These are phyloP conservation scores for Mus caroli DNA, from an alignment of 2,797 vertebrate species.

Conservation along the genomic window DNA sequence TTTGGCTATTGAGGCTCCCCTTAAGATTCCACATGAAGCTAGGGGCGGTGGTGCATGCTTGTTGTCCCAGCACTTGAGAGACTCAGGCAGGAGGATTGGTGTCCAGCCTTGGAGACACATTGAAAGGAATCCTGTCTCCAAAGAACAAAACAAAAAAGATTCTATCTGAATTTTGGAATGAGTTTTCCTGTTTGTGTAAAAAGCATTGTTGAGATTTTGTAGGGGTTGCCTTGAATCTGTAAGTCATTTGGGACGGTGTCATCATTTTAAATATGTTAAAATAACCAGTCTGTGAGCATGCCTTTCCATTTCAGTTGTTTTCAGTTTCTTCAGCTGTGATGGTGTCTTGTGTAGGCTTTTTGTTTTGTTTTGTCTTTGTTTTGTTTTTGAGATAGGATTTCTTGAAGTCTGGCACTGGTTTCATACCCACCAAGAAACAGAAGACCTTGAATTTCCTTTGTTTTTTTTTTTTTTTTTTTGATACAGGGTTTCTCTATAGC, in stretches of 20 bases:
- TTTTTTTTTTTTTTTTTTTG: too few relatives aligned
- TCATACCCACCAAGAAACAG: neutral
- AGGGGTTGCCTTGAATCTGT: neutral
- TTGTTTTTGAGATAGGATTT: neutral
- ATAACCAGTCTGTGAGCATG: neutral
- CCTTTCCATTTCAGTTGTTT: neutral
- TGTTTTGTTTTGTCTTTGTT: neutral
- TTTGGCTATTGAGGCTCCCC: neutral
- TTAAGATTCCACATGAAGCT: neutral
- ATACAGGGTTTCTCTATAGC: too few relatives aligned
- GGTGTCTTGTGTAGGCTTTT: neutral
- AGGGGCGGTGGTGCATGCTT: neutral
- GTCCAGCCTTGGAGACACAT: neutral
- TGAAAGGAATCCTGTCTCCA: neutral
- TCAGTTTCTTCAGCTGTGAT: neutral
- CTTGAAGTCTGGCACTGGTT: neutral
- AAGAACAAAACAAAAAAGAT: neutral
- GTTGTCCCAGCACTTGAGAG: neutral
- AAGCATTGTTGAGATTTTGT: neutral
- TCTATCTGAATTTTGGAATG: neutral
- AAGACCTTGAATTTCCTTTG: neutral
- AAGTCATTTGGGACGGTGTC: neutral
- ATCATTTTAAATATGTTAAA: neutral
- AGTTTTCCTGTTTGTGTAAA: neutral
- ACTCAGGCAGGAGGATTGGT: neutral